Evolutionary conservation across 2,113 vertebrate genomes (phyloP).

Genomic region (Pygoscelis adeliae): DNA sequence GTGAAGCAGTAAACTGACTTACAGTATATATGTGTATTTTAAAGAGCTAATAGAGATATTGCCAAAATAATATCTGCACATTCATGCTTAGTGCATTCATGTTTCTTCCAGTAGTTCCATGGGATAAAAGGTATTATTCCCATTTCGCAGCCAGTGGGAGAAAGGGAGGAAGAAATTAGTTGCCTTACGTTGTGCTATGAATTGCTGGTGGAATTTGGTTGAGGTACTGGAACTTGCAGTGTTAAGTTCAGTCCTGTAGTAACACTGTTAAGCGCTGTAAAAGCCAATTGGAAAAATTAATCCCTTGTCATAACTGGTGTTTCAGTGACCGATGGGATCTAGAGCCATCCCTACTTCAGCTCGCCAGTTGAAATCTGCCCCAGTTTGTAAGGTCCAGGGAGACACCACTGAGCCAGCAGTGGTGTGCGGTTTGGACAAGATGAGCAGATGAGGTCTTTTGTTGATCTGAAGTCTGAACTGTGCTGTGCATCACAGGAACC

Average conservation of each 20-base stretch:
- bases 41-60: neutral
- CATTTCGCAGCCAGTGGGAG: neutral
- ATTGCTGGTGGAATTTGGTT: neutral
- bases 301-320: neutral
- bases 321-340: neutral
- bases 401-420: neutral
- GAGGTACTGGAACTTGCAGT: neutral
- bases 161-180: neutral
- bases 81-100: neutral
- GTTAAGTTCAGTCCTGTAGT: neutral
- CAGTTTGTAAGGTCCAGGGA: neutral
- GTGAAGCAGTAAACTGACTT: neutral
- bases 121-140: neutral
- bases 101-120: neutral
- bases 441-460: neutral
- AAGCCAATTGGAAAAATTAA: neutral
- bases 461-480: neutral
- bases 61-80: neutral
- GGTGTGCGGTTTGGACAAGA: fast-evolving
- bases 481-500: neutral
- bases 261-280: neutral
- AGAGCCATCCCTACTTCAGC: neutral
- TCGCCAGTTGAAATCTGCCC: neutral
- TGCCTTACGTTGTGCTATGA: neutral
- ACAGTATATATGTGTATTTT: neutral